Conservation (phyloP, 2,113 vertebrate genomes). For the Ascaphus truei region DNA sequence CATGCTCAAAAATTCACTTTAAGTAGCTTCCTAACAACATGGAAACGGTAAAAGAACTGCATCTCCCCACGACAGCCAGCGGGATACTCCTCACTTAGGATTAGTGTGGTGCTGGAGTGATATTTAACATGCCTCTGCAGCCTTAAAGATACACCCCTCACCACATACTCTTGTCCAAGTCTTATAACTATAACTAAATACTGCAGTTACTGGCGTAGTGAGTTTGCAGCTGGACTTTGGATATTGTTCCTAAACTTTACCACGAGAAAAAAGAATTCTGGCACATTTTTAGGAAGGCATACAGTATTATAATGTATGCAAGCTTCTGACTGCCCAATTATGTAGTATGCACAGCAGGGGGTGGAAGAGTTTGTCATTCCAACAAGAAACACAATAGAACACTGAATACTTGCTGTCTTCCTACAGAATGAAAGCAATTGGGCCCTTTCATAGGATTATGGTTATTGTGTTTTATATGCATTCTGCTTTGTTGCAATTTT, state of each 20-base stretch:
- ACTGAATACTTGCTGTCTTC: background rate
- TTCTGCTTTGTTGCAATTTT: background rate
- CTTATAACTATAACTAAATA: too few species aligned
- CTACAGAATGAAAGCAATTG: background rate
- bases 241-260: constrained; percentile 33
- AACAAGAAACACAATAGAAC: background rate
- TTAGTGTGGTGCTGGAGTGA: too few species aligned
- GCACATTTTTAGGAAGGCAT: too few species aligned
- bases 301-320: background rate
- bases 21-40: too few species aligned
- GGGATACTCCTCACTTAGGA: too few species aligned
- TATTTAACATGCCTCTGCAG: too few species aligned
- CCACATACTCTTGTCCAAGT: too few species aligned
- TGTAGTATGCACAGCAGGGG: background rate
- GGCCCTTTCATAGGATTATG: background rate
- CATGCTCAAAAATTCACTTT: too few species aligned
- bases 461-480: background rate
- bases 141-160: too few species aligned
- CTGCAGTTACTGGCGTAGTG: too few species aligned
- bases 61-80: too few species aligned
- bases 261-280: constrained; percentile 33
- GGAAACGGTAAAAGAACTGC: too few species aligned
- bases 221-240: constrained; percentile 33
- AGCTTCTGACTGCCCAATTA: background rate
- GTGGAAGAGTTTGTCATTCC: constrained; percentile 16